Evolutionary conservation across 2,888 invertebrate species (phyloP).

Genomic region (Blastobasis adustella): DNA sequence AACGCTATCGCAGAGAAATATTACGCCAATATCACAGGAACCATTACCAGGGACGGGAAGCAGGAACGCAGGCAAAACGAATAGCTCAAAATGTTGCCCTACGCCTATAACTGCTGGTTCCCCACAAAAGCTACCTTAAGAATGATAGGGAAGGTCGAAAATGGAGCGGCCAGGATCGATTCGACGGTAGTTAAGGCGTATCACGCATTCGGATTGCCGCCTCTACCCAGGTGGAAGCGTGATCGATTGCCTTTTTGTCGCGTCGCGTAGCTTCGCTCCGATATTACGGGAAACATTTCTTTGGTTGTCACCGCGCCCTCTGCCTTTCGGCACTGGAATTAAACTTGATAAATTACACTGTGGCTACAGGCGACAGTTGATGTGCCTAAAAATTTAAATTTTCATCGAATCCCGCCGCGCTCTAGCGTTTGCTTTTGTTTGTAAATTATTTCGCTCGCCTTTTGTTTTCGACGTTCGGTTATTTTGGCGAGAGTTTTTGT

Average conservation of each 20-base stretch:
- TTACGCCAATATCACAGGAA: constrained; percentile 54
- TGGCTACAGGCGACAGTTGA: constrained; percentile 28
- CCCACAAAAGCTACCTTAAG: constrained; percentile 17
- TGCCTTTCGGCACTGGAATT: constrained; percentile 40
- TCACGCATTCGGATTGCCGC: constrained; percentile 44
- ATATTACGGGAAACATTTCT: constrained; percentile 53
- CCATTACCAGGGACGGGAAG: constrained; percentile 47
- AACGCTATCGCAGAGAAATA: constrained; percentile 55
- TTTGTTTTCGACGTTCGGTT: constrained; percentile 1
- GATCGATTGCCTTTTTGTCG: constrained; percentile 66
- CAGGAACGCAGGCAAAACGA: constrained; percentile 48
- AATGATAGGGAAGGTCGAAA: constrained; percentile 22
- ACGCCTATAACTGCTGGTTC: constrained; percentile 15
- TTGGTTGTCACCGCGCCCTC: constrained; percentile 41
- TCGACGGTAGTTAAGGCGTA: constrained; percentile 49
- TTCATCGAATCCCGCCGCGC: constrained; percentile 6
- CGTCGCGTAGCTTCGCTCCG: constrained; percentile 31
- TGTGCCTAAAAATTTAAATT: constrained; percentile 24
- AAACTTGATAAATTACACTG: constrained; percentile 46
- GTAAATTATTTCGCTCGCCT: background rate
- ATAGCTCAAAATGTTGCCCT: constrained; percentile 39
- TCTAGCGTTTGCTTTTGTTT: constrained; percentile 1
- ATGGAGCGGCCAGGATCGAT: constrained; percentile 21
- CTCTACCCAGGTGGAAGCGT: constrained; percentile 49
- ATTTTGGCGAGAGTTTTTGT: background rate